Evolutionary conservation across 2,113 vertebrate genomes (phyloP).

Genomic region (Neomonachus schauinslandi): DNA sequence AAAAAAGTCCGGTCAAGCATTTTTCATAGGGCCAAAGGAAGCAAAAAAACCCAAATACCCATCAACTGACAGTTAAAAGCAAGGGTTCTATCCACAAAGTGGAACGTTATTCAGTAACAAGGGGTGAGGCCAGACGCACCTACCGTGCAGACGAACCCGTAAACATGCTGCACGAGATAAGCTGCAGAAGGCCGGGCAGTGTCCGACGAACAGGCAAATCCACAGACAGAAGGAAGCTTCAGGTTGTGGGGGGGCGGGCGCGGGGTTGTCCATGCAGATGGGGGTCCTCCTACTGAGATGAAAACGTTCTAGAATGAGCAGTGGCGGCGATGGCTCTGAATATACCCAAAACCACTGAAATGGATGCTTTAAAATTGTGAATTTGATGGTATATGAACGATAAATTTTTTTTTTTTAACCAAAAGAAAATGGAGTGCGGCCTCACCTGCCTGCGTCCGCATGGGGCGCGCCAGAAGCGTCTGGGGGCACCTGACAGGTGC

Average conservation of each 20-base stretch:
- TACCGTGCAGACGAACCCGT: fast-evolving
- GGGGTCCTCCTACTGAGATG: background rate
- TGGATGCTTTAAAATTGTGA: background rate
- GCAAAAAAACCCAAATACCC: background rate
- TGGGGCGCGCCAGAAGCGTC: background rate
- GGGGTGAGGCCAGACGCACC: background rate
- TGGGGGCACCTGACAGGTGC: background rate
- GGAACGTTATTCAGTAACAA: background rate
- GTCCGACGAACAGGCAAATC: no score
- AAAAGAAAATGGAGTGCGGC: background rate
- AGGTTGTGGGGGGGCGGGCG: background rate
- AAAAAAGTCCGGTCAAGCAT: background rate
- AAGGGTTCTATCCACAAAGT: background rate
- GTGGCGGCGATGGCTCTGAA: background rate
- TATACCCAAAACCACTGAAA: background rate
- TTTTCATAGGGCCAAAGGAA: background rate
- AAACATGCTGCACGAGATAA: background rate
- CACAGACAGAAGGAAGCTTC: background rate
- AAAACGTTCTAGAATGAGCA: background rate
- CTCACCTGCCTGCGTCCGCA: background rate
- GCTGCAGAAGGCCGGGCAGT: no score
- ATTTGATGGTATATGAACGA: background rate
- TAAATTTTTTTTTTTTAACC: background rate
- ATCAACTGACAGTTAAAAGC: background rate
- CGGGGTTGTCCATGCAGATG: background rate